Conservation (phyloP, 2,113 vertebrate genomes). For the Paratilapia polleni region DNA sequence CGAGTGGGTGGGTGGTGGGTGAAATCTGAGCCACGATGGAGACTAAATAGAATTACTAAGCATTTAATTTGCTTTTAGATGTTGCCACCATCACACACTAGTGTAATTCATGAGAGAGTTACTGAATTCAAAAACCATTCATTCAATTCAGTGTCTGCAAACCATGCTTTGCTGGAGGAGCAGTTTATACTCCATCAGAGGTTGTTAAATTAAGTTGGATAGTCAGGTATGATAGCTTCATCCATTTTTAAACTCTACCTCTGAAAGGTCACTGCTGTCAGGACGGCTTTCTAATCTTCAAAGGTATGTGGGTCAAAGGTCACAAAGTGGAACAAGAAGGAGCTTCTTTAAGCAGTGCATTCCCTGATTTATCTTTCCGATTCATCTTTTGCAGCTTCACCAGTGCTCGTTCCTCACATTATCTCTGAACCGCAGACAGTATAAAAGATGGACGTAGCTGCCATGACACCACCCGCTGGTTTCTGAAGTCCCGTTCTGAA, state of each 20-base stretch:
- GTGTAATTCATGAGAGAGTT: background rate
- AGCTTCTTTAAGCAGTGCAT: background rate
- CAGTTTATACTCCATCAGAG: no score
- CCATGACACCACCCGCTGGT: no score
- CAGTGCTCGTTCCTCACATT: no score
- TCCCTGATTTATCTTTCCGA: background rate
- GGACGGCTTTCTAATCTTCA: background rate
- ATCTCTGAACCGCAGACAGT: background rate
- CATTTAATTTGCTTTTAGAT: background rate
- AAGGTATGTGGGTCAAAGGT: background rate
- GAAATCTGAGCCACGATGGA: background rate
- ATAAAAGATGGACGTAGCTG: background rate
- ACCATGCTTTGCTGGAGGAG: background rate
- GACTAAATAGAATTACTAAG: slow-evolving; percentile 8
- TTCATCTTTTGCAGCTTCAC: no score
- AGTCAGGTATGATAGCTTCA: background rate
- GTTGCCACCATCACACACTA: background rate
- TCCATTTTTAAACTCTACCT: background rate
- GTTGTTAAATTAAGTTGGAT: background rate
- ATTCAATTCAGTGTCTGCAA: background rate
- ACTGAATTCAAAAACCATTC: background rate
- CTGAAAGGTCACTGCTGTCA: background rate
- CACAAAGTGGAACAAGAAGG: background rate
- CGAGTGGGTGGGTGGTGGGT: background rate
- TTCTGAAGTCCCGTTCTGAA: no score